Base-by-base conservation (phyloP, 2,797 vertebrate species). In the Onychomys leucogaster region DNA sequence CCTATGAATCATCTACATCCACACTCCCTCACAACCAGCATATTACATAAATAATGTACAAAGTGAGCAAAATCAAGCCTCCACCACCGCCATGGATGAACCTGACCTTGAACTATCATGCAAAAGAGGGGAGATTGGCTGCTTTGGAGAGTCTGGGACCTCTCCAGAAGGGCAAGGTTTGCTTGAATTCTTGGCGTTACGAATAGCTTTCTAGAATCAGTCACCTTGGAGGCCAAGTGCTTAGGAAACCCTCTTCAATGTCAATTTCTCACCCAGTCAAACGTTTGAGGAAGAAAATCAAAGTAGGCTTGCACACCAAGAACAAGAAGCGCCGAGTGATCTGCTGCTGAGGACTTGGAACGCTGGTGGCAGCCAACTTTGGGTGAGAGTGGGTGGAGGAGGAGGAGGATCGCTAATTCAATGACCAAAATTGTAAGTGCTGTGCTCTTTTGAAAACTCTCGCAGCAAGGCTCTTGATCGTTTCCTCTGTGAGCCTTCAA, bases 1-100 rank as follows among this genome's bases (percentile, higher is more conserved):
- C 88, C 93, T 95, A 81, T 98, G 98, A 98, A 90, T 98, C 98
- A 98, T 98, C 97, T 93, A 81, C 92, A 95, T 88, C 97, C 87
- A 97, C 97, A 96, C 97, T 97, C 97, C 96, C 95, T 98, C 98
- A 94, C 97, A 96, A 96, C 93, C 94, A 19, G 32, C 67, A 88
- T 93, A 94, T 97, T 96, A 97, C 96, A 97, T 98, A 98, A 98
- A 98, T 96, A 98, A 97, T 92, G 92, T 92, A 95, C 97, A 80
- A 98, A 98, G 95, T 96, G 98, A 98, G 97, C 97, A 97, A 97
- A 95, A 82, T 69, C 27, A 11, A 97, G 89, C 87, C 84, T 71
- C 92, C n/a, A 27, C 67, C 80, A 32, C 55, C 14, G 0, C 46
- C 77, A 89, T 6, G 1, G 91, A 89, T 23, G 52, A 90, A 85